phyloP scores from a whole-genome alignment of 2,797 vertebrate species.

The Enteromius paludinosus region DNA sequence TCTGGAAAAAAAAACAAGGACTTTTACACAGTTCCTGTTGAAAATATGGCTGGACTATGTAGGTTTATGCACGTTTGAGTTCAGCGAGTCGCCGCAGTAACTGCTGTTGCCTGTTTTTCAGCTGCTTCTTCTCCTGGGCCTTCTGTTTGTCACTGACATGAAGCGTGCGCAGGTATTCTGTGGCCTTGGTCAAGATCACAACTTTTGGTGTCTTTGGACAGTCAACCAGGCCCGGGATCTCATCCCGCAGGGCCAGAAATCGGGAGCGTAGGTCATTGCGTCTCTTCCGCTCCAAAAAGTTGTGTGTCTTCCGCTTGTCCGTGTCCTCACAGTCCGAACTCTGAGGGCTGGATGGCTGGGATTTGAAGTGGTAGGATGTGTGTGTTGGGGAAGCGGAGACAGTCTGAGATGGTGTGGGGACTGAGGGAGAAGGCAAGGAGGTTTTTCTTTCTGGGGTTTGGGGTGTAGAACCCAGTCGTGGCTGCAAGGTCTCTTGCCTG shows the following conservation, averaged over 20 bases:
- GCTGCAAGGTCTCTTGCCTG: slow-evolving; percentile 69
- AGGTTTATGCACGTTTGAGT: slow-evolving; percentile 82
- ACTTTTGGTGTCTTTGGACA: slow-evolving; percentile 94
- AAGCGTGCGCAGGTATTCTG: slow-evolving; percentile 87
- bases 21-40: slow-evolving; percentile 31
- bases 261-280: slow-evolving; percentile 92
- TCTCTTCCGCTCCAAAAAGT: slow-evolving; percentile 92
- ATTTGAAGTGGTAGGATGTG: slow-evolving; percentile 72
- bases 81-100: slow-evolving; percentile 87
- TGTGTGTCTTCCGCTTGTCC: slow-evolving; percentile 94
- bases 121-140: slow-evolving; percentile 87
- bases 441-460: slow-evolving; percentile 70
- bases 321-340: slow-evolving; percentile 87
- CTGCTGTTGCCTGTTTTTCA: slow-evolving; percentile 84
- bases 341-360: slow-evolving; percentile 80
- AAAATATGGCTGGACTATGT: slow-evolving; percentile 7
- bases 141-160: slow-evolving; percentile 86
- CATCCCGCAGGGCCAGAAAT: slow-evolving; percentile 89
- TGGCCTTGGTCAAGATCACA: slow-evolving; percentile 92
- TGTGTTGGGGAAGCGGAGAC: slow-evolving; percentile 39
- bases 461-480: slow-evolving; percentile 65
- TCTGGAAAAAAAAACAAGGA: neutral
- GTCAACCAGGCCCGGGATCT: slow-evolving; percentile 88
- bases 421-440: slow-evolving; percentile 65
- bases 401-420: slow-evolving; percentile 64